Evolutionary conservation across 1,140 invertebrate genomes (phyloP), one percentile per base, ranked within the genome.

Genomic region (Apis cerana): DNA sequence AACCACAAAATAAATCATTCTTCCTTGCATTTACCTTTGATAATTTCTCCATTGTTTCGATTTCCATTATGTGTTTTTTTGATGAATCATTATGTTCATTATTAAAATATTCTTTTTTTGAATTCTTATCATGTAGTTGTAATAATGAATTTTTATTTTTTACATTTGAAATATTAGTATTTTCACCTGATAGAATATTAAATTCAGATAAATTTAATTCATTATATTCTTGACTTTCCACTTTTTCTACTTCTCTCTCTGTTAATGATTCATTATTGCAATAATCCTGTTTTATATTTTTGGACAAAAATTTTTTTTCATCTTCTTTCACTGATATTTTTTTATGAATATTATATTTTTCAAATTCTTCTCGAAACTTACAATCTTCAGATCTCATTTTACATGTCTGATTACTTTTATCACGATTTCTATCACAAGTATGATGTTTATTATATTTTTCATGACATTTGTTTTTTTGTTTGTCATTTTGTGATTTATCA

Each of bases 181-280:
- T 89, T 67, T 88, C 91, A 12, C 90, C 90, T 0, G 91, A 92
- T 5, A 92, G 43, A 27, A 92, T 88, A 33, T 92, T 90, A 43
- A 92, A 92, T 80, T 92, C 90, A 1, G 90, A 91, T 19, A 92
- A 74, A 80, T 92, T 90, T 48, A 92, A 85, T 52, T 92, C 91
- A 72, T 88, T 88, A 67, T 85, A 90, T 50, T 88, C 89, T 65
- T 88, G 89, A 59, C 5, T 52, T 9, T 90, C 88, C 12, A 68
- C 43, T 13, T 83, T 43, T 13, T 83, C 59, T 10, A 69, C 43
- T 69, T 81, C 52, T 23, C 43, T 61, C 33, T 81, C 75, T 15
- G 58, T 23, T 43, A 74, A 52, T 43, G 67, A 68, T 43, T 88
- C 87, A 27, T 56, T 85, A 50, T 82, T 71, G 59, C 67, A 82